A percentile compares a stretch with the other conserved stretches of the same genome.
phyloP scores from a whole-genome alignment of 2,797 vertebrate species.

The Anolis apletophallus region DNA sequence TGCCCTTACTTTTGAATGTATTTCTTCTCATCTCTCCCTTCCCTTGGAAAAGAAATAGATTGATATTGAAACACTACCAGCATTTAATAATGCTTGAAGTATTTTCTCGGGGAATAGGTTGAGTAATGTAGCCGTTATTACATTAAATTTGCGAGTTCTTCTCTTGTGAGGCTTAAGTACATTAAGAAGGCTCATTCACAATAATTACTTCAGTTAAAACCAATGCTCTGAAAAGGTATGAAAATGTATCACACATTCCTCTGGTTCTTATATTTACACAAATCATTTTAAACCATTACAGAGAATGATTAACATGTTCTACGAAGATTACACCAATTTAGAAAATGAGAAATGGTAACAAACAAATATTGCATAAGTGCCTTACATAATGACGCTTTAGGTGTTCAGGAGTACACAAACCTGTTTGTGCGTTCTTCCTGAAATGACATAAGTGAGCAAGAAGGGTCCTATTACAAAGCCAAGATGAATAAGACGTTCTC shows the following conservation, averaged over 20 bases:
- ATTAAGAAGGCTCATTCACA: slow-evolving; percentile 27
- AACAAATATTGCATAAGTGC: neutral
- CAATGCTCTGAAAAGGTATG: neutral
- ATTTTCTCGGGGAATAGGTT: slow-evolving; percentile 30
- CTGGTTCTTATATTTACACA: neutral
- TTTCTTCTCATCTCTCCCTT: too few relatives aligned
- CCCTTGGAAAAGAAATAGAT: slow-evolving; percentile 15
- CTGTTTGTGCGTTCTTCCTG: neutral
- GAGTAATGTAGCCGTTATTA: slow-evolving; percentile 17
- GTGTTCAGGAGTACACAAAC: neutral
- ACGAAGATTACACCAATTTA: slow-evolving; percentile 57
- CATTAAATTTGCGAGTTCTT: slow-evolving; percentile 8
- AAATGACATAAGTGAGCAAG: neutral
- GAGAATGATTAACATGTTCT: slow-evolving; percentile 44
- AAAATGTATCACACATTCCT: neutral
- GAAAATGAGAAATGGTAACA: slow-evolving; percentile 43
- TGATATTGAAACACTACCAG: neutral
- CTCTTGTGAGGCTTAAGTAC: slow-evolving; percentile 4
- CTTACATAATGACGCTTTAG: neutral
- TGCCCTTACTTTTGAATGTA: too few relatives aligned
- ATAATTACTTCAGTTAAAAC: slow-evolving; percentile 34
- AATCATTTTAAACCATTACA: slow-evolving; percentile 42
- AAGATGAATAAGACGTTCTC: neutral
- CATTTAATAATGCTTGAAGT: neutral
- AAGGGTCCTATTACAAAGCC: neutral